Base-by-base conservation (phyloP, 2,797 vertebrate genomes). In the Parambassis ranga region DNA sequence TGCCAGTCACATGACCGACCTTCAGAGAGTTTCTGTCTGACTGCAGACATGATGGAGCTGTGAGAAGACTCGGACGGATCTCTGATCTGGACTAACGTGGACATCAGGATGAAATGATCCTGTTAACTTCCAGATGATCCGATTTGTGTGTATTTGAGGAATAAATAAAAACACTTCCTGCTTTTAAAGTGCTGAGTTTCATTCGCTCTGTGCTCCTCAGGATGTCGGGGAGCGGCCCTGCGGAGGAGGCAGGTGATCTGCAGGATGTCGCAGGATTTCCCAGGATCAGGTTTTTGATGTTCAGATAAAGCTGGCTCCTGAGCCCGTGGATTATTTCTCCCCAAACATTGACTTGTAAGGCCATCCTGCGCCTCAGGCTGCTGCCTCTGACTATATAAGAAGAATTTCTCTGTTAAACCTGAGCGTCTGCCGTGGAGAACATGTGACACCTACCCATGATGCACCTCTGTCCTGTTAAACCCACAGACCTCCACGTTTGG, bases 311-410 rank as follows among this genome's bases (percentile, higher is more conserved):
- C 30, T 1, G 42, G 6, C 31, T 55, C 3, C 28, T 26, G 49
- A 58, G 20, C 7, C 24, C 1, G 0, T 8, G 66, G 67, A 70
- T 79, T 71, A 62, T 32, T 67, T 57, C 13, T 39, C 59, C 38
- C 52, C 42, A 18, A 60, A 15, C 36, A 53, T 71, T 81, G 80
- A 80, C 84, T 81, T 85, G 60, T 86, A 86, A 82, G 82, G 82
- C 52, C 43, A 74, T 71, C 36, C 30, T 28, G 47, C 2, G 33
- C 62, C 71, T 48, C 14, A 5, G 44, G 42, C 66, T 36, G 49
- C 14, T 0, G 6, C 5, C 44, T 58, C 42, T 55, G 73, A 56
- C 77, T 83, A 74, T 76, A 82, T 74, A 72, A 61, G 79, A 71
- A 65, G 59, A 62, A 28, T 16, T 24, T 46, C 13, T n/a, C n/a